Evolutionary conservation across 2,888 invertebrate species (phyloP).

Genomic region (Poecilobothrus nobilitatus): DNA sequence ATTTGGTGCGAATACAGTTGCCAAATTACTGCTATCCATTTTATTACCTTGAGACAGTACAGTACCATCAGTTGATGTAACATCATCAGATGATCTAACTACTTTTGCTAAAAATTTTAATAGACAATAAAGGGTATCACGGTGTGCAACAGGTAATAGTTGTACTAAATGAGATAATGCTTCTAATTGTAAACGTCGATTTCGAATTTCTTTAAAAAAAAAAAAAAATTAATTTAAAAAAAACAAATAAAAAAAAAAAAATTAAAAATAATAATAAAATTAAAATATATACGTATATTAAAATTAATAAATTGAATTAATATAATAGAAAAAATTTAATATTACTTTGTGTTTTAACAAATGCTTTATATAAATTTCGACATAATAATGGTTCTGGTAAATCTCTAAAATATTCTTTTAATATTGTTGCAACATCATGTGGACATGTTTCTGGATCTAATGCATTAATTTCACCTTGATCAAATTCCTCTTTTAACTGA

Average conservation of each 20-base stretch:
- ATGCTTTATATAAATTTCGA: constrained; percentile 78
- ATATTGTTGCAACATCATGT: constrained; percentile 85
- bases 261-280: neutral
- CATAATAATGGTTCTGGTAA: constrained; percentile 87
- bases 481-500: constrained; percentile 86
- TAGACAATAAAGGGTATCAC: constrained; percentile 73
- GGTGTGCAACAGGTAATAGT: constrained; percentile 75
- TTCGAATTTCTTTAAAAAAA: constrained; percentile 75
- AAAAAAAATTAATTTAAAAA: constrained; percentile 6
- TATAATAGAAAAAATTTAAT: neutral
- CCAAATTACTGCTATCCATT: constrained; percentile 88
- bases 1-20: constrained; percentile 90
- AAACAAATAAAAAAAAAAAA: constrained; percentile 12
- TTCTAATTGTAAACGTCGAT: constrained; percentile 72
- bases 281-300: constrained; percentile 2
- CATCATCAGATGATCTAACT: constrained; percentile 35
- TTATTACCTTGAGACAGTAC: constrained; percentile 60
- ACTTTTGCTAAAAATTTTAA: constrained; percentile 67
- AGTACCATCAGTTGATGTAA: constrained; percentile 28
- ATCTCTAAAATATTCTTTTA: constrained; percentile 89
- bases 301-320: neutral
- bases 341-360: constrained; percentile 86
- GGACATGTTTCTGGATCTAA: constrained; percentile 76
- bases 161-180: constrained; percentile 76
- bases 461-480: constrained; percentile 64